These are phyloP conservation scores for Patella ulyssiponensis DNA, from an alignment of 2,888 invertebrate species.

Conservation along the genomic window DNA sequence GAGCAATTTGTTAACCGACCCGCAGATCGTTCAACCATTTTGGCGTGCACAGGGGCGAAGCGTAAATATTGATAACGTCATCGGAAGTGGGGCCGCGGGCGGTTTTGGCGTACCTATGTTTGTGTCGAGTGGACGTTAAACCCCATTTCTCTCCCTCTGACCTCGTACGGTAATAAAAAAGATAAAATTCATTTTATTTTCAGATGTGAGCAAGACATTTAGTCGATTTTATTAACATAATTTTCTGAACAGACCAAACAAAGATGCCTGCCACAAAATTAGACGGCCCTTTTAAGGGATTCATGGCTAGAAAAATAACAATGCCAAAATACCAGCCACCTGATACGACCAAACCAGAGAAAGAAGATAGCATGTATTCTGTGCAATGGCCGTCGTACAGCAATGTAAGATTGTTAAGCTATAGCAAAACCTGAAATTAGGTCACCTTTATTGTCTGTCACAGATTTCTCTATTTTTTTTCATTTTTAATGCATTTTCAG, in stretches of 20 bases:
- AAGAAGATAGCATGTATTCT: conserved; percentile 55
- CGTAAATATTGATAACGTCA: too few relatives aligned
- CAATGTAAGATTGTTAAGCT: conserved; percentile 44
- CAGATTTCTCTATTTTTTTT: too few relatives aligned
- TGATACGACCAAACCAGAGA: conserved; percentile 33
- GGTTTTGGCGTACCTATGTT: too few relatives aligned
- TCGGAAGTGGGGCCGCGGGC: too few relatives aligned
- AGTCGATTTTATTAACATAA: not conserved
- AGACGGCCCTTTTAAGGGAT: conserved; percentile 13
- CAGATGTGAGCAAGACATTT: not conserved
- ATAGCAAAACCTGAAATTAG: not conserved
- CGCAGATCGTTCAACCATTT: too few relatives aligned
- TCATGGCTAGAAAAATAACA: conserved; percentile 3
- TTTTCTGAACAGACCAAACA: not conserved
- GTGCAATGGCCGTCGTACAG: conserved; percentile 56
- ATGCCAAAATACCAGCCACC: conserved; percentile 23
- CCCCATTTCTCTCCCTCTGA: too few relatives aligned
- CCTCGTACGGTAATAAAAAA: too few relatives aligned
- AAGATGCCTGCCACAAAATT: not conserved
- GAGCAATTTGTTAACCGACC: too few relatives aligned
- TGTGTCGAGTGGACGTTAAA: too few relatives aligned
- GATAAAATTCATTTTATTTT: not conserved
- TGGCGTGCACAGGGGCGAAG: too few relatives aligned
- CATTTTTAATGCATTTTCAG: too few relatives aligned
- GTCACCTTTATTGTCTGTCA: too few relatives aligned